These are phyloP conservation scores for Leuciscus idus DNA, from an alignment of 2,113 vertebrate genomes.

Conservation along the genomic window DNA sequence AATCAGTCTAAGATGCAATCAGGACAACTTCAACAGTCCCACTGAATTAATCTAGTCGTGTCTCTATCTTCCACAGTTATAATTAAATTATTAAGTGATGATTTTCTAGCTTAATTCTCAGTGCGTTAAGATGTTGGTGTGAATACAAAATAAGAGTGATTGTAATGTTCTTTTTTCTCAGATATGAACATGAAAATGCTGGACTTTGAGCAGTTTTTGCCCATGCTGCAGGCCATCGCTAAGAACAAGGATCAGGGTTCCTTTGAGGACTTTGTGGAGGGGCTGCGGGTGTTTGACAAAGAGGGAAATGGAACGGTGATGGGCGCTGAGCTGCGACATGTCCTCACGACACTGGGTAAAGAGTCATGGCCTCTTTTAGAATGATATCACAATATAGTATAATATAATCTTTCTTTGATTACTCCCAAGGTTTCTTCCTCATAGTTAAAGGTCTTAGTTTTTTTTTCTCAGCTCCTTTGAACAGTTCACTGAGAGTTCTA, in stretches of 20 bases:
- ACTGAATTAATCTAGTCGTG: not conserved
- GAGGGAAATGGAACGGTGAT: constrained; percentile 94
- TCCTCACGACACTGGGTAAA: constrained; percentile 89
- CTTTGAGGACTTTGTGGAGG: constrained; percentile 93
- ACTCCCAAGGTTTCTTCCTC: not conserved
- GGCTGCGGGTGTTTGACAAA: constrained; percentile 93
- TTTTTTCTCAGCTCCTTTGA: not conserved
- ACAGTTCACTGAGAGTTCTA: not conserved
- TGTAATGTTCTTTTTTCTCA: constrained; percentile 58
- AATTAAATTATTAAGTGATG: not conserved
- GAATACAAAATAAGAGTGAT: not conserved
- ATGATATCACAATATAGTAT: not conserved
- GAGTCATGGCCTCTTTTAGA: not conserved
- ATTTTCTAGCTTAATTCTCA: not conserved
- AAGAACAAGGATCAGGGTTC: constrained; percentile 97
- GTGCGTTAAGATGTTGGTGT: not conserved
- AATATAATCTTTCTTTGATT: constrained; percentile 4
- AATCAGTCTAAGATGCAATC: constrained; percentile 22
- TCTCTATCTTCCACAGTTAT: not conserved
- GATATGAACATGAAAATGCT: constrained; percentile 92
- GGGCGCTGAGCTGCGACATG: constrained; percentile 77
- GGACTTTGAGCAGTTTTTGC: constrained; percentile 95
- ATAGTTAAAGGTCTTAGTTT: too few relatives aligned
- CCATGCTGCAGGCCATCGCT: constrained; percentile 93
- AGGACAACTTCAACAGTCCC: not conserved